Percentiles rank a stretch among this genome's conserved stretches.
phyloP scores from a whole-genome alignment of 2,113 vertebrate genomes.

The Ageneiosus marmoratus region DNA sequence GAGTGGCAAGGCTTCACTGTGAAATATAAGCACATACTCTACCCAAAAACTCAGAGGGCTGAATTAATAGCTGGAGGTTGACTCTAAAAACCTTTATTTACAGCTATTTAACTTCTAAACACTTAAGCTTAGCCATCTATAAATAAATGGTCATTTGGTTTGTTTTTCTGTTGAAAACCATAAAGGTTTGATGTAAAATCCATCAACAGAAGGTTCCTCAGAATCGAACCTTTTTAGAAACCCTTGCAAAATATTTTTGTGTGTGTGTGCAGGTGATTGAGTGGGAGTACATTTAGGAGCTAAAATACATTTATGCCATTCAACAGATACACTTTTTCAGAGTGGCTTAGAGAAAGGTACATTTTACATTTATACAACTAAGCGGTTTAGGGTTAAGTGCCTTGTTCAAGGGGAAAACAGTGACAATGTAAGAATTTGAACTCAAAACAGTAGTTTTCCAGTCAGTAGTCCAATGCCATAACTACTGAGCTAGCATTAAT shows the following conservation, averaged over 20 bases:
- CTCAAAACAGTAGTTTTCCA: too few species aligned
- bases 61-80: constrained; percentile 3
- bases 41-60: background rate
- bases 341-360: background rate
- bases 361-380: background rate
- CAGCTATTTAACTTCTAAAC: constrained; percentile 33
- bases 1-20: constrained; percentile 14
- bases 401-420: background rate
- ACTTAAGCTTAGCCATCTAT: background rate
- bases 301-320: background rate
- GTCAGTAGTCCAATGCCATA: too few species aligned
- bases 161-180: background rate
- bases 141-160: background rate
- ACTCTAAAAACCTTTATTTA: constrained; percentile 20
- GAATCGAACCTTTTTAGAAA: background rate
- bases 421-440: background rate
- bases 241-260: too few species aligned
- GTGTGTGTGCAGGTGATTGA: too few species aligned
- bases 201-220: background rate
- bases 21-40: background rate
- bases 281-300: background rate
- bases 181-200: background rate
- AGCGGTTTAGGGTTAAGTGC: background rate
- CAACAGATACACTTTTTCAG: background rate
- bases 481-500: too few species aligned